Conservation (phyloP, 1,140 invertebrate species). For the Drosophila tani region DNA sequence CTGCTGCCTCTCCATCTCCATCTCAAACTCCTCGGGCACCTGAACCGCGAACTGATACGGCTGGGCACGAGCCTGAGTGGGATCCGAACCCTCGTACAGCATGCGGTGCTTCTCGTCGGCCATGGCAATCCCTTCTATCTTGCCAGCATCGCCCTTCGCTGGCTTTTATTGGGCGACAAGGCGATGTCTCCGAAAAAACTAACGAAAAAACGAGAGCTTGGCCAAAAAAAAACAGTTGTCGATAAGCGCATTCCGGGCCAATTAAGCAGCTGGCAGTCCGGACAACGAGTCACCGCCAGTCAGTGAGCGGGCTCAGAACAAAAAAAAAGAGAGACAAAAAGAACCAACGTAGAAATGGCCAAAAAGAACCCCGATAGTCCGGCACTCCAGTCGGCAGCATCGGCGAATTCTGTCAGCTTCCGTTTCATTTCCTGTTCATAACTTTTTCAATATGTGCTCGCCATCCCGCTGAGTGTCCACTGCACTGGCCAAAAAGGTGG, state of each 20-base stretch:
- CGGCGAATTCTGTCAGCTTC: slow-evolving; percentile 51
- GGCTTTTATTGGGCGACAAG: slow-evolving; percentile 13
- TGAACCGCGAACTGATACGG: background rate
- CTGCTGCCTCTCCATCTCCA: too few relatives aligned
- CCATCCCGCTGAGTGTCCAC: background rate
- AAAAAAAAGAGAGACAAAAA: background rate
- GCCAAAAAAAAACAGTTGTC: slow-evolving; percentile 53
- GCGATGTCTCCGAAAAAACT: too few relatives aligned
- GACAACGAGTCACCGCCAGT: slow-evolving; percentile 4
- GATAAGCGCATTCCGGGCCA: slow-evolving; percentile 24
- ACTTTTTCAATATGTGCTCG: slow-evolving; percentile 60
- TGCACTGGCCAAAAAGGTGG: background rate
- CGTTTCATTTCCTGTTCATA: slow-evolving; percentile 67
- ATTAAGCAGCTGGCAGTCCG: slow-evolving; percentile 29
- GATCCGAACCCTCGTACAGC: slow-evolving; percentile 61
- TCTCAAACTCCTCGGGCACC: background rate
- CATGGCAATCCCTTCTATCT: slow-evolving; percentile 47
- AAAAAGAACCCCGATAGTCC: too few relatives aligned
- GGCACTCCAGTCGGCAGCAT: slow-evolving; percentile 1
- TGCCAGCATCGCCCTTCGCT: background rate
- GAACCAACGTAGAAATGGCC: background rate
- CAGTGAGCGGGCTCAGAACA: background rate
- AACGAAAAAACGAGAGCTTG: too few relatives aligned
- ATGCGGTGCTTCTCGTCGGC: slow-evolving; percentile 61
- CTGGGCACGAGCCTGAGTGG: slow-evolving; percentile 8